These are phyloP conservation scores for Eupithecia subumbrata DNA, from an alignment of 2,888 invertebrate species.

Conservation along the genomic window DNA sequence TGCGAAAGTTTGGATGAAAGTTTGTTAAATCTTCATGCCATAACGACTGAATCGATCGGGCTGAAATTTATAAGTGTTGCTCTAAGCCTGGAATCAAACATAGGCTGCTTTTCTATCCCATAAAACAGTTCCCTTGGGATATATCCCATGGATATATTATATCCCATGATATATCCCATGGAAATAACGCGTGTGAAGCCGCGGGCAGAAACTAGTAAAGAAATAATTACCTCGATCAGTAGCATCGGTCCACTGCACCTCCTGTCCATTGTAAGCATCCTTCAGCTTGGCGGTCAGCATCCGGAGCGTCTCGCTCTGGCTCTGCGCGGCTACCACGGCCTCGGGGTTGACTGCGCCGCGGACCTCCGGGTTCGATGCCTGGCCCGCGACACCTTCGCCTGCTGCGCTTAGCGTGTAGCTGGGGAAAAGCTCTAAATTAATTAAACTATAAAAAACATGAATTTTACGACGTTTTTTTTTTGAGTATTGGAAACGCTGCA, in stretches of 20 bases:
- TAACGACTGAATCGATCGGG: no score
- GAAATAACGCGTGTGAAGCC: no score
- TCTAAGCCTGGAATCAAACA: no score
- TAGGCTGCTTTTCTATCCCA: no score
- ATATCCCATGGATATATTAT: no score
- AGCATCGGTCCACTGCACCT: constrained; percentile 92
- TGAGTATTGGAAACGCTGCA: background rate
- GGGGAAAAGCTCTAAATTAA: constrained; percentile 19
- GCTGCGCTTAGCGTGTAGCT: constrained; percentile 87
- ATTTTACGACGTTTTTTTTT: background rate
- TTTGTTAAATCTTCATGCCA: no score
- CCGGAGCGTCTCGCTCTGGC: constrained; percentile 90
- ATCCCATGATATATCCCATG: no score
- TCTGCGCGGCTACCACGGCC: constrained; percentile 77
- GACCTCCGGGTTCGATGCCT: constrained; percentile 89
- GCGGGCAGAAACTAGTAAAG: no score
- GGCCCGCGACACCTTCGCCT: constrained; percentile 86
- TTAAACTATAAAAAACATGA: background rate
- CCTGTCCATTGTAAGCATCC: constrained; percentile 95
- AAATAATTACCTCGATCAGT: constrained; percentile 49
- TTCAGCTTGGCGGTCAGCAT: constrained; percentile 91
- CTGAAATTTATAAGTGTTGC: no score
- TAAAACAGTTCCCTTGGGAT: no score
- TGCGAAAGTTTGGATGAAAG: no score
- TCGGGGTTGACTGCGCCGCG: constrained; percentile 78